These are phyloP conservation scores for Colius striatus DNA, from an alignment of 2,113 vertebrate species.

Conservation along the genomic window DNA sequence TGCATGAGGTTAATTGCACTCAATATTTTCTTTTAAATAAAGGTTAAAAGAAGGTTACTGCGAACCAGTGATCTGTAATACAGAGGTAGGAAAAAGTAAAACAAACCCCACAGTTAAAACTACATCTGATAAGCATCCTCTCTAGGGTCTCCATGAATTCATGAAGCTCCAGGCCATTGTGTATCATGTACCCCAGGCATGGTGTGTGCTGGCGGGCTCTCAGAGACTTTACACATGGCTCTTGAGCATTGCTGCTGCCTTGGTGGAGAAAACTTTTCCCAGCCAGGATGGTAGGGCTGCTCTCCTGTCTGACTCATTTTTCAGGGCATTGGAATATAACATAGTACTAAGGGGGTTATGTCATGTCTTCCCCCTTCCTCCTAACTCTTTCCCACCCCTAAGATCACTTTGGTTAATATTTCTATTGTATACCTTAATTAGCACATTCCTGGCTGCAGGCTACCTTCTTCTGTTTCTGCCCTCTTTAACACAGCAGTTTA, in stretches of 20 bases:
- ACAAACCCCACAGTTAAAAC: not conserved
- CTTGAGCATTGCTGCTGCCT: not conserved
- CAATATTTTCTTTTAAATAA: not conserved
- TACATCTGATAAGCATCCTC: not conserved
- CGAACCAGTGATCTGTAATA: not conserved
- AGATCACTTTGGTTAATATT: slow-evolving; percentile 35
- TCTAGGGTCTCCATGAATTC: not conserved
- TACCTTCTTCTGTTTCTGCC: not conserved
- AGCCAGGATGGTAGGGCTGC: not conserved
- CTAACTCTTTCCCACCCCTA: not conserved
- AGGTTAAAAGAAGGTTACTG: not conserved
- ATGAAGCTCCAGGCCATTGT: not conserved
- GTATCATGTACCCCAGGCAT: not conserved
- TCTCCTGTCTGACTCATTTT: not conserved
- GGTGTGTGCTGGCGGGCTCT: accelerated
- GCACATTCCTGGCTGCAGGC: not conserved
- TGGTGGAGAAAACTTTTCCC: not conserved
- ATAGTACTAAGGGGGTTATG: not conserved
- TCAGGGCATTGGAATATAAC: not conserved
- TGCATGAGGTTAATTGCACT: not conserved
- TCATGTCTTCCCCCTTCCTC: not conserved
- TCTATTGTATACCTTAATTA: slow-evolving; percentile 31
- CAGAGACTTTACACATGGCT: accelerated
- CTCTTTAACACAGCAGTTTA: slow-evolving; percentile 8
- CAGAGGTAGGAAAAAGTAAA: not conserved